Evolutionary conservation across 2,888 invertebrate genomes (phyloP), one percentile per base, ranked within the genome.

Genomic region (Drosophila fungiperda): DNA sequence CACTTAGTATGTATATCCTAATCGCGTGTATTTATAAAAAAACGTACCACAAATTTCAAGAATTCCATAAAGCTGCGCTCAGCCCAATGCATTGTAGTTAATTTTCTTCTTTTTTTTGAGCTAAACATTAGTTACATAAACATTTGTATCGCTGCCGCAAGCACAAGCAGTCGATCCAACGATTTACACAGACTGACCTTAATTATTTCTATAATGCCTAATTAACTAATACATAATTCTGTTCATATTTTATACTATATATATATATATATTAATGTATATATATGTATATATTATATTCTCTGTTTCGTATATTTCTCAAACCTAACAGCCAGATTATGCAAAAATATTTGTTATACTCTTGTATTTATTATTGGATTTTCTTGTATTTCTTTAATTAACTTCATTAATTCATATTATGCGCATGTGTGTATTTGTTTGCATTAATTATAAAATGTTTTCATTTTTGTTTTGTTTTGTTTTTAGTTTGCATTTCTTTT

Each of bases 241-340:
- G 60, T 61, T 71, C 73, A 55, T 66, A 60, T 45, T 67, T 38
- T 71, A 62, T 74, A 57, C 54, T 67, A 73, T 75, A 67, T 68
- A 60, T 64, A 68, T 73, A 50, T 60, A 62, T 45, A 53, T 64
- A 54, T 62, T 50, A 55, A 20, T 54, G 32, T 48, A 48, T 59
- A 50, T 52, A 57, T 36, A 29, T 64, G 23, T 38, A 12, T 62
- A 48, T 50, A 48, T 58, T 49, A 26, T 66, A 52, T 67, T 71
- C 42, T 49, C 55, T 35, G 23, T 66, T 71, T 77, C 62, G 33
- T 66, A 81, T 53, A 78, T 68, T 66, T 68, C 65, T 84, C 89
- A 85, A 85, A 82, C 82, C 87, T 89, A 84, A 85, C 85, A 85
- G 85, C 85, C 89, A 89, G 85, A 76, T 81, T 76, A 74, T 87